Evolutionary conservation across 2,113 vertebrate genomes (phyloP).

Genomic region (Phyllopteryx taeniolatus): DNA sequence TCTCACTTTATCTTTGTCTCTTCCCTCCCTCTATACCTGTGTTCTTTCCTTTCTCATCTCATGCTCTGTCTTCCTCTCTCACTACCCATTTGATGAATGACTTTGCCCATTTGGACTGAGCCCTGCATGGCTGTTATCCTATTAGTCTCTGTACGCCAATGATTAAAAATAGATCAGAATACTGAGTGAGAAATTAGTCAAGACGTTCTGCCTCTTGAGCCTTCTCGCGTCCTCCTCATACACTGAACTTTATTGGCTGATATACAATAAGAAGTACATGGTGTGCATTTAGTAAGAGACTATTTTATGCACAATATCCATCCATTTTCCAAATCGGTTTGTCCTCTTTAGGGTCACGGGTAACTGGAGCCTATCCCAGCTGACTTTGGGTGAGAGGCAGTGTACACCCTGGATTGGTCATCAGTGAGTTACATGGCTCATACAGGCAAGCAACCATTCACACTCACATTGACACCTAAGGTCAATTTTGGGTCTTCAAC

Average conservation of each 20-base stretch:
- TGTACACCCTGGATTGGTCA: not conserved
- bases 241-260: constrained; percentile 21
- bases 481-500: too few relatives aligned
- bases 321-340: not conserved
- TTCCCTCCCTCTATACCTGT: constrained; percentile 27
- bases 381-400: not conserved
- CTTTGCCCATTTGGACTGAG: constrained; percentile 59
- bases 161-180: constrained; percentile 68
- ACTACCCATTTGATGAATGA: constrained; percentile 55
- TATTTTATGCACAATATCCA: not conserved
- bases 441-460: too few relatives aligned
- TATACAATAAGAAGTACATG: not conserved
- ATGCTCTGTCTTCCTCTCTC: constrained; percentile 32
- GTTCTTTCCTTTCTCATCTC: constrained; percentile 36
- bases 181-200: constrained; percentile 55
- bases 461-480: too few relatives aligned
- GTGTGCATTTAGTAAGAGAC: not conserved
- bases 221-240: constrained; percentile 25
- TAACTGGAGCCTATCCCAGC: not conserved
- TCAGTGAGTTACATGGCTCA: not conserved
- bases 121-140: constrained; percentile 34
- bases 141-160: constrained; percentile 53
- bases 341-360: not conserved
- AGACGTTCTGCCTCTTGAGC: constrained; percentile 40
- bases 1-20: constrained; percentile 31